These are phyloP conservation scores for Lomographa bimaculata DNA, from an alignment of 2,888 invertebrate genomes.

Conservation along the genomic window DNA sequence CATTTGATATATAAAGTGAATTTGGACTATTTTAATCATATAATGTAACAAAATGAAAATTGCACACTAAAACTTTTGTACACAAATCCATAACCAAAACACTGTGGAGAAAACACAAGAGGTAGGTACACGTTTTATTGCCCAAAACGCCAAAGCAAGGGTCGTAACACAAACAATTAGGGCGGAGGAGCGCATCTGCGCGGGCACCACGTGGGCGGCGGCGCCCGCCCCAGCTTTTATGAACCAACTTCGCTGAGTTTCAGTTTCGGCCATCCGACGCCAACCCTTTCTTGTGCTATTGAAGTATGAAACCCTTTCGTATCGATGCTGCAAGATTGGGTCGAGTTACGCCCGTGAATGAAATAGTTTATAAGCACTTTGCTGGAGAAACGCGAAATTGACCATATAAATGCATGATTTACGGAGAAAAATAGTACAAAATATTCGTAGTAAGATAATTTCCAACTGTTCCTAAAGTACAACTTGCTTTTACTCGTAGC, in stretches of 20 bases:
- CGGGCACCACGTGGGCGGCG: slow-evolving; percentile 8
- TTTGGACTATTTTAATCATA: no score
- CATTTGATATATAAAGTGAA: no score
- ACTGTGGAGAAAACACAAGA: slow-evolving; percentile 5
- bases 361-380: neutral
- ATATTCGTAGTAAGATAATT: no score
- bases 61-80: no score
- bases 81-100: slow-evolving; percentile 4
- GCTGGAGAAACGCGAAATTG: no score
- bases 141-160: slow-evolving; percentile 16
- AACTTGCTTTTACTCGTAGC: no score
- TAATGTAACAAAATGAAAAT: no score
- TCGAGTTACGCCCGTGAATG: slow-evolving; percentile 1
- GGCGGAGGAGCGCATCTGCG: slow-evolving; percentile 15
- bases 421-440: no score
- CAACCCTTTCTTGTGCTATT: slow-evolving; percentile 14
- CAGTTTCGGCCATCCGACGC: slow-evolving; percentile 13
- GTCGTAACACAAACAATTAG: slow-evolving; percentile 20
- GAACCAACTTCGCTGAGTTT: slow-evolving; percentile 21
- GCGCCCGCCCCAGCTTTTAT: slow-evolving; percentile 11
- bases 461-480: no score
- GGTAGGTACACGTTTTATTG: slow-evolving; percentile 9
- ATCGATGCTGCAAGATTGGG: slow-evolving; percentile 3
- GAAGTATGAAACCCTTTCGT: slow-evolving; percentile 10
- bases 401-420: no score